Evolutionary conservation across 1,140 invertebrate genomes (phyloP), one percentile per base, ranked within the genome.

Genomic region (Nixonia krombeini): DNA sequence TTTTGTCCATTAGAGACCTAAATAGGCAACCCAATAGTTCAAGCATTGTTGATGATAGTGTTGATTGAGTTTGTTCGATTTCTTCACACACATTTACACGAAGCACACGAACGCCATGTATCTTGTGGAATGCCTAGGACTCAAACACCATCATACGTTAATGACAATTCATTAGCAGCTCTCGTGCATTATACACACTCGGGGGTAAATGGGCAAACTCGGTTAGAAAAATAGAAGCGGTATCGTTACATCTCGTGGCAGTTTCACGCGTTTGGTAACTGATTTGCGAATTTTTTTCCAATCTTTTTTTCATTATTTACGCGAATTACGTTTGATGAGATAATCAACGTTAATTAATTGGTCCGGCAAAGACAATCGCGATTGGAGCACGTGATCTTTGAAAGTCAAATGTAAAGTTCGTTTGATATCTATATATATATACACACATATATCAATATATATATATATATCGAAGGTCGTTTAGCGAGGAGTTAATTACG

Each of bases 71-170:
- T 70, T 76, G 66, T 71, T 61, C 52, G 67, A 68, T 52, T 58
- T 16, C 38, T 51, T 49, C 42, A 33, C 21, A 55, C 35, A 61
- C 23, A 56, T 40, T 57, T 37, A 66, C 44, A 31, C 17, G 25
- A 29, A 52, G 35, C 37, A 58, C 53, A 57, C 41, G 12, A 63
- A 59, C 37, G 55, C 52, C 52, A 46, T 64, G 49, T 44, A 25
- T 58, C 55, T 75, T 69, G 73, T 80, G 74, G 79, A 80, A 81
- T 81, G 79, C 75, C 70, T 80, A 80, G 78, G 71, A 66, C 65
- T 68, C 62, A 73, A 12, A 38, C 56, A 72, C 65, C 63, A 42
- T 59, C 73, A 71, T 79, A 79, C 76, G 58, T 73, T 82, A 81
- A 78, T 37, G 21, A 42, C 38, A 47, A 53, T 69, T 69, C 42